Percentiles rank a stretch among this genome's conserved stretches.
These are phyloP conservation scores for Peromyscus leucopus DNA, from an alignment of 2,113 vertebrate genomes.

Conservation along the genomic window DNA sequence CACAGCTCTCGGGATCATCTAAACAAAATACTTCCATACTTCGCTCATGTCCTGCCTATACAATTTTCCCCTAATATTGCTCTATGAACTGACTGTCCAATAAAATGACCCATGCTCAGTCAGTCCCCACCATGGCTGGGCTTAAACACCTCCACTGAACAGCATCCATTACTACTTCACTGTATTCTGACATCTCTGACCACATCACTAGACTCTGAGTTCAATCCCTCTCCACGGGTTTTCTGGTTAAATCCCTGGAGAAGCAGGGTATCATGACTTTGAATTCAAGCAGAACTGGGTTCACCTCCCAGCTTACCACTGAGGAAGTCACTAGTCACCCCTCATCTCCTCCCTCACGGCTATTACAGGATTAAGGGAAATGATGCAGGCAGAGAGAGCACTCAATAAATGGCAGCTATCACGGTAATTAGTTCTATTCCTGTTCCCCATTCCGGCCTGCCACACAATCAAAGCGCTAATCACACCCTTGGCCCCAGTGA, in stretches of 20 bases:
- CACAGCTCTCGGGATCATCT: no score
- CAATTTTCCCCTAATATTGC: neutral
- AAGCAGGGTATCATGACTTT: neutral
- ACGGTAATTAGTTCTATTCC: conserved; percentile 47
- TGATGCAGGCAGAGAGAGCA: neutral
- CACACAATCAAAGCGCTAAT: conserved; percentile 20
- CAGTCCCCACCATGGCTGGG: neutral
- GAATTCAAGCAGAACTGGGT: conserved; percentile 11
- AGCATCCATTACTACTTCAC: neutral
- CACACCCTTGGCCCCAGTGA: neutral
- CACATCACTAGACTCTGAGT: neutral
- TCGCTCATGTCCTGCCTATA: neutral
- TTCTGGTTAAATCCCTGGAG: neutral
- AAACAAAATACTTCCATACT: neutral
- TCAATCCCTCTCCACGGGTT: neutral
- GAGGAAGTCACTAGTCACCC: neutral
- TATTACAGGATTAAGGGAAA: conserved; percentile 40
- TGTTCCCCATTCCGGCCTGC: neutral
- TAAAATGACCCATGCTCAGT: neutral
- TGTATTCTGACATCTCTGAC: neutral
- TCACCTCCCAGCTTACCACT: neutral
- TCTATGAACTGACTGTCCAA: neutral
- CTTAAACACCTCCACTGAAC: neutral
- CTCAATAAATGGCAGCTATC: conserved; percentile 18
- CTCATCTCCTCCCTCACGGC: neutral